Percentiles rank a stretch among this genome's conserved stretches.
phyloP scores from a whole-genome alignment of 2,888 invertebrate species.

The Eupithecia abbreviata region DNA sequence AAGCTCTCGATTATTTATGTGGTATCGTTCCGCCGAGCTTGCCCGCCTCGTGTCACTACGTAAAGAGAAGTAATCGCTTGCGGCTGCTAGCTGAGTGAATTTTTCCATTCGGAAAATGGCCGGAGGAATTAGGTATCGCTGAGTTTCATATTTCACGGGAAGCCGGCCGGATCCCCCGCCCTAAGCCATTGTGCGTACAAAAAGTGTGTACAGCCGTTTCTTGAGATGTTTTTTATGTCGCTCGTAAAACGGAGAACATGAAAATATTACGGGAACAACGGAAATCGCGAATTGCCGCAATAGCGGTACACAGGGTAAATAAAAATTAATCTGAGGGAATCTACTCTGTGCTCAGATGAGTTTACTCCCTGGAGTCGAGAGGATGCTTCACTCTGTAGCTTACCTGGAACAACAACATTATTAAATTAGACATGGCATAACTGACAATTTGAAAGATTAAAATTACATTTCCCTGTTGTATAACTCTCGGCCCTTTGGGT shows the following conservation, averaged over 20 bases:
- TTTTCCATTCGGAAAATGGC: slow-evolving; percentile 77
- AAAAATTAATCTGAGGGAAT: slow-evolving; percentile 55
- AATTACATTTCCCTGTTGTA: slow-evolving; percentile 15
- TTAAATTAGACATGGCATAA: slow-evolving; percentile 32
- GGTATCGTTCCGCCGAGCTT: slow-evolving; percentile 58
- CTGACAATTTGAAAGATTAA: slow-evolving; percentile 23
- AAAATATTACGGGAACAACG: slow-evolving; percentile 63
- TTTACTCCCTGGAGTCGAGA: slow-evolving; percentile 33
- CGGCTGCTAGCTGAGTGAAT: slow-evolving; percentile 73
- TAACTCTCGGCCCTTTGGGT: slow-evolving; percentile 1
- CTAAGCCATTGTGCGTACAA: slow-evolving; percentile 45
- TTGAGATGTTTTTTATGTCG: slow-evolving; percentile 68
- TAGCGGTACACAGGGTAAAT: slow-evolving; percentile 58
- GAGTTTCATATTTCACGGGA: slow-evolving; percentile 71
- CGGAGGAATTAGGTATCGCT: slow-evolving; percentile 70
- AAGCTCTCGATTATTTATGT: slow-evolving; percentile 79
- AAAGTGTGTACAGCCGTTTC: slow-evolving; percentile 52
- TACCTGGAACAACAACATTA: slow-evolving; percentile 49
- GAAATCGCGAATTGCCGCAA: slow-evolving; percentile 64
- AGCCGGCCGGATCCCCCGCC: slow-evolving; percentile 52
- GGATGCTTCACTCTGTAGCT: slow-evolving; percentile 36
- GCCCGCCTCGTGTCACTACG: slow-evolving; percentile 67
- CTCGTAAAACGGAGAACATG: slow-evolving; percentile 68
- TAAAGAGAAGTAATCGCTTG: slow-evolving; percentile 77
- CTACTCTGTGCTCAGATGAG: slow-evolving; percentile 38